Evolutionary conservation across 2,888 invertebrate species (phyloP).

Genomic region (Selenia dentaria): DNA sequence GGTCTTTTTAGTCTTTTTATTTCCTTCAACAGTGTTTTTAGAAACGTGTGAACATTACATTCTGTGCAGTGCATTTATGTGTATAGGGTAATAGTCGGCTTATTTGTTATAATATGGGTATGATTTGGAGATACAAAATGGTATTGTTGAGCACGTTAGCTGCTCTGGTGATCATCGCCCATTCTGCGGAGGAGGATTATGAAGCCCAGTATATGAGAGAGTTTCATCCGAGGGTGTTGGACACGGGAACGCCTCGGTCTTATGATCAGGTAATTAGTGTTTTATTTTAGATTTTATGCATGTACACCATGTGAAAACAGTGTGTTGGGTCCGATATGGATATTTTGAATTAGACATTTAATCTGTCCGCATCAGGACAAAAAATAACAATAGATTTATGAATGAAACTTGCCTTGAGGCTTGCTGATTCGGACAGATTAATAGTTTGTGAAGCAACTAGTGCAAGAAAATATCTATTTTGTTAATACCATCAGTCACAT

Average conservation of each 20-base stretch:
- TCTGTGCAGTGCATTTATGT: conserved; percentile 39
- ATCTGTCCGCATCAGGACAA: too few relatives aligned
- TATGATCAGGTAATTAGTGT: conserved; percentile 56
- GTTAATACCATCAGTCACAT: too few relatives aligned
- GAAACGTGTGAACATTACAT: conserved; percentile 23
- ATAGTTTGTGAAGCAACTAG: too few relatives aligned
- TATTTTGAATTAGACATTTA: too few relatives aligned
- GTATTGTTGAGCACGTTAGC: conserved; percentile 76
- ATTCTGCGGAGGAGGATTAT: conserved; percentile 70
- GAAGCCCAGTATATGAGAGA: conserved; percentile 59
- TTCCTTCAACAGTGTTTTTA: conserved; percentile 28
- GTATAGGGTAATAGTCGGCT: conserved; percentile 22
- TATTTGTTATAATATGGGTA: conserved; percentile 72
- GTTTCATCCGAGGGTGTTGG: conserved; percentile 57
- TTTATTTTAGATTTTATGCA: too few relatives aligned
- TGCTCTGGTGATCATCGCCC: conserved; percentile 76
- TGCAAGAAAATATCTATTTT: too few relatives aligned
- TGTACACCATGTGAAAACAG: too few relatives aligned
- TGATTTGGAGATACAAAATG: conserved; percentile 65
- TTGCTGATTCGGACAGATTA: too few relatives aligned
- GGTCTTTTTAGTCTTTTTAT: conserved; percentile 33
- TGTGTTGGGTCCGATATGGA: too few relatives aligned
- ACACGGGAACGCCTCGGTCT: conserved; percentile 47
- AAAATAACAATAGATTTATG: too few relatives aligned
- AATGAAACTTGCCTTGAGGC: too few relatives aligned